Evolutionary conservation across 2,113 vertebrate genomes (phyloP).

Genomic region (Calidris pugnax): DNA sequence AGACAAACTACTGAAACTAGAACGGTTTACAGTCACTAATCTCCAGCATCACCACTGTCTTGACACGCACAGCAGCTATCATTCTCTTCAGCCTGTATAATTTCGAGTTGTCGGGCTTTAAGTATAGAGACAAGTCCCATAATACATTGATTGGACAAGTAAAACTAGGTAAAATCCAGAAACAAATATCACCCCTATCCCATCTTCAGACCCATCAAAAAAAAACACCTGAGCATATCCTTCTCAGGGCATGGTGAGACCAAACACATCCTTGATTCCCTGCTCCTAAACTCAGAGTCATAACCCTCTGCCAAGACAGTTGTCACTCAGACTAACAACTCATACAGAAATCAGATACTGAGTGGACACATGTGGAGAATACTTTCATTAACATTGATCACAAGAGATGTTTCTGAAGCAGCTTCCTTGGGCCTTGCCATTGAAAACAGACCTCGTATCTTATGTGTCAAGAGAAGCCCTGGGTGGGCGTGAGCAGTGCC

Average conservation of each 20-base stretch:
- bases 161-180: neutral
- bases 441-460: neutral
- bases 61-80: rapidly evolving
- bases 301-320: neutral
- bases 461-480: neutral
- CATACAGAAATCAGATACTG: neutral
- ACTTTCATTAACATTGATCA: neutral
- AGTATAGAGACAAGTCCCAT: neutral
- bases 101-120: neutral
- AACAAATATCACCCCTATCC: neutral
- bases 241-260: neutral
- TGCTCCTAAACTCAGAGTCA: neutral
- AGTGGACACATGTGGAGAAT: neutral
- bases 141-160: neutral
- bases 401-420: neutral
- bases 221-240: neutral
- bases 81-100: neutral
- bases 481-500: neutral
- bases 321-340: neutral
- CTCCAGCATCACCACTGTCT: neutral
- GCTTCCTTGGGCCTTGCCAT: neutral
- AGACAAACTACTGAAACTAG: neutral
- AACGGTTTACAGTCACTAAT: neutral
- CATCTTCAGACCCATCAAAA: neutral
- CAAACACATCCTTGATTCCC: neutral